Evolutionary conservation across 2,888 invertebrate species (phyloP), one percentile per base, ranked within the genome.

Genomic region (Caenorhabditis becei): DNA sequence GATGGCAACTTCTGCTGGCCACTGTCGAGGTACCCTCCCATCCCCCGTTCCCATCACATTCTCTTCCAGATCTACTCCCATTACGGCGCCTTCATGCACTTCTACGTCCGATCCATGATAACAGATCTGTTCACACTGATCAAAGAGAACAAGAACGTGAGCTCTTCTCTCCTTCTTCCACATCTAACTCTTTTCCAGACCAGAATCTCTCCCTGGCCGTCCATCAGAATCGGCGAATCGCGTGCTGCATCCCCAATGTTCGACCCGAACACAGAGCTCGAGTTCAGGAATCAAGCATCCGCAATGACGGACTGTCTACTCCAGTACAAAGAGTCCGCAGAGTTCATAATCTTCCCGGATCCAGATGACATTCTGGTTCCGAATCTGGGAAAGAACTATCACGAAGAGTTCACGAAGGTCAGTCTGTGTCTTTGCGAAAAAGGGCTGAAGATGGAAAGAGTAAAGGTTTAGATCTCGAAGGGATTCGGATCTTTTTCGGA

Each of bases 291-390:
- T 83, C 89, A 89, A 66, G 89, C 89, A 10, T 83, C 84, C 8
- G 88, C 89, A 0, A 89, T 89, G 86, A 89, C 89, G 18, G 89
- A 89, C 62, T 89, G 89, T 67, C 81, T 89, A 23, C 63, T 89
- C 8, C 80, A 84, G 59, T 89, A 89, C 72, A 88, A 86, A 62
- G 88, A 88, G 74, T 79, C 88, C 1, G 87, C 88, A 5, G 63
- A 83, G 18, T 88, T 83, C 32, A 81, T 88, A 1, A 78, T 88
- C 3, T 83, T 88, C 54, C 87, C 87, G 11, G 88, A 88, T 79
- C 80, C 85, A 16, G 88, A 88, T 67, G 88, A 88, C 71, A 77
- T 88, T 32, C 75, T 88, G 18, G 75, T 88, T 26, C 88, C 88
- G 5, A 53, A 70, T 26, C 51, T 87, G 23, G 89, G 87, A 8